Conservation (phyloP, 2,797 vertebrate species). For the Amniataba percoides region DNA sequence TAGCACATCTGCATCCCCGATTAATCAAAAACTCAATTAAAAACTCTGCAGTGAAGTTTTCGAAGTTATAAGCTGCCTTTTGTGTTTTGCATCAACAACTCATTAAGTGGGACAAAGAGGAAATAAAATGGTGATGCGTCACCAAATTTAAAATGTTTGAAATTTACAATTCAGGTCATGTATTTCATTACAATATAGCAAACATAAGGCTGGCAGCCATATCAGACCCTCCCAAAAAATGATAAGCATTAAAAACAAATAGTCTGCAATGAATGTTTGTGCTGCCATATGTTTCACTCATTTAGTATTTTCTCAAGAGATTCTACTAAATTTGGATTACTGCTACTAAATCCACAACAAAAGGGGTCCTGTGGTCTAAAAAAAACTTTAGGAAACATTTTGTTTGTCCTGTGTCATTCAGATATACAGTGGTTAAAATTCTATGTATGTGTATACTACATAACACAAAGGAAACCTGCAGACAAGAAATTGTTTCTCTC, state of each 20-base stretch:
- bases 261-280: not conserved
- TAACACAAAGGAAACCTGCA: not conserved
- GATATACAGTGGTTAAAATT: not conserved
- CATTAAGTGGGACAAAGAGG: not conserved
- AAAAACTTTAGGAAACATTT: not conserved
- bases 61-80: not conserved
- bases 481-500: not conserved
- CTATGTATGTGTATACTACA: not conserved
- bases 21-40: slow-evolving; percentile 9
- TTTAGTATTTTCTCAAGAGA: not conserved
- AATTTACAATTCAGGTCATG: not conserved
- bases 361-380: not conserved
- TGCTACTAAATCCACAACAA: not conserved
- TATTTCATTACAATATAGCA: not conserved
- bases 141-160: not conserved
- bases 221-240: not conserved
- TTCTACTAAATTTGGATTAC: not conserved
- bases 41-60: not conserved
- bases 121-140: not conserved
- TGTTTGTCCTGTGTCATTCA: not conserved
- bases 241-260: not conserved
- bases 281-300: not conserved
- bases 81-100: slow-evolving; percentile 1
- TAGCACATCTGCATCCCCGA: not conserved
- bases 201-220: not conserved